phyloP scores from a whole-genome alignment of 2,797 vertebrate species.

The Hoplostethus mediterraneus region DNA sequence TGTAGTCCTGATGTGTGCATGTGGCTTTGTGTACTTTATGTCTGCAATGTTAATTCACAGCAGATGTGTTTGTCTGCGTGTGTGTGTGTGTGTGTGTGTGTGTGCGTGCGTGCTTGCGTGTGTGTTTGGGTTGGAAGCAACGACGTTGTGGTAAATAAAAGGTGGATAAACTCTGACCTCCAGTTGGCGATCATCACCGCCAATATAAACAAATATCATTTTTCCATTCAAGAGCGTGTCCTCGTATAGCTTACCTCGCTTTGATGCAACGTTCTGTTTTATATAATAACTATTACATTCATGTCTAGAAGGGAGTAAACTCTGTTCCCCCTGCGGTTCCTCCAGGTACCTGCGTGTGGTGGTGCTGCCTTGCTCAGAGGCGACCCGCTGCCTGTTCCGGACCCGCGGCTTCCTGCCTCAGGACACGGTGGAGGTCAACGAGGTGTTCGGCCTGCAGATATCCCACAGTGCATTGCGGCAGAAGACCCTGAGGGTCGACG shows the following conservation, averaged over 20 bases:
- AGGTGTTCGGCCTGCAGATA: slow-evolving; percentile 91
- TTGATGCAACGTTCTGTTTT: too few species aligned
- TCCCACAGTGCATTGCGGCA: slow-evolving; percentile 90
- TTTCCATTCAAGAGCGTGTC: too few species aligned
- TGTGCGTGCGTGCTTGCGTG: not conserved
- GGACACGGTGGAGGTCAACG: slow-evolving; percentile 87
- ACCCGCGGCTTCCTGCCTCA: slow-evolving; percentile 82
- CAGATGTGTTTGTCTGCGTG: too few species aligned
- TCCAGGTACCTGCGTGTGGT: slow-evolving; percentile 90
- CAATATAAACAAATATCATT: too few species aligned
- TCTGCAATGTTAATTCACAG: not conserved
- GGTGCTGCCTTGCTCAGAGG: slow-evolving; percentile 91
- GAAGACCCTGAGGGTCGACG: slow-evolving; percentile 93
- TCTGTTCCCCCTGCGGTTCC: not conserved
- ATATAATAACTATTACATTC: too few species aligned
- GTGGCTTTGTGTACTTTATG: not conserved
- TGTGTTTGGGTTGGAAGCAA: not conserved
- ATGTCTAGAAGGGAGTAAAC: too few species aligned
- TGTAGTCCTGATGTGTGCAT: too few species aligned
- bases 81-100: not conserved
- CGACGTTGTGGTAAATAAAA: not conserved
- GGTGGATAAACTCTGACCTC: too few species aligned
- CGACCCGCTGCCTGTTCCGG: slow-evolving; percentile 92
- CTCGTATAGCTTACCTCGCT: too few species aligned
- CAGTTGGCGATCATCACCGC: too few species aligned